Conservation (phyloP, 2,888 invertebrate genomes). For the Eupelmus urozonus region DNA sequence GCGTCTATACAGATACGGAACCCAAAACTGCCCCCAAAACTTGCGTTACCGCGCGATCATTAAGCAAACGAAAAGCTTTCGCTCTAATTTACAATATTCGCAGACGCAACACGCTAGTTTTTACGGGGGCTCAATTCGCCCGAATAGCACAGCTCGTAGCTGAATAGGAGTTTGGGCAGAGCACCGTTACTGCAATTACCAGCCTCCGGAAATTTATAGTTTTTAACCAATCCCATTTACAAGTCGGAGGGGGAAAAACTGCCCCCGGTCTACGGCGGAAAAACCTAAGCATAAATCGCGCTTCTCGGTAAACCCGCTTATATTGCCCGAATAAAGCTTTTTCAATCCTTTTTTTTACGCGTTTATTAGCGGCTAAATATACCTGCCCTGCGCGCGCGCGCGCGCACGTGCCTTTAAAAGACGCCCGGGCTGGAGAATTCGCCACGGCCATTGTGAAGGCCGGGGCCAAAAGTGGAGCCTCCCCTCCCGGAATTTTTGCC, state of each 20-base stretch:
- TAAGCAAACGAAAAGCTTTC: background rate
- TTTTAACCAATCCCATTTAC: slow-evolving; percentile 48
- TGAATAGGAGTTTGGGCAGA: slow-evolving; percentile 12
- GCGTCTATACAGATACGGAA: no score
- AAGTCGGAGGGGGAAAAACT: background rate
- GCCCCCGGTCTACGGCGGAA: slow-evolving; percentile 15
- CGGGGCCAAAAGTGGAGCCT: no score
- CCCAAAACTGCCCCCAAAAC: no score
- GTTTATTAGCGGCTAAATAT: slow-evolving; percentile 28
- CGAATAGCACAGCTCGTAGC: background rate
- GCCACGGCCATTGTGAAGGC: no score
- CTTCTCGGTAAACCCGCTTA: slow-evolving; percentile 11
- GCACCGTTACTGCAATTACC: slow-evolving; percentile 24
- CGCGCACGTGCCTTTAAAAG: no score
- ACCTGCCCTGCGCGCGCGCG: no score
- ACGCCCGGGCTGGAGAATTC: no score
- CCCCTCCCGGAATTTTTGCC: no score
- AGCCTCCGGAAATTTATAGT: slow-evolving; percentile 38
- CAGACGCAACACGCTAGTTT: slow-evolving; percentile 2
- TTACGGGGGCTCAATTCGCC: slow-evolving; percentile 9
- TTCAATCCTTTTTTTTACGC: slow-evolving; percentile 55
- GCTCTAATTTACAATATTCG: slow-evolving; percentile 27
- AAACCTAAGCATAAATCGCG: slow-evolving; percentile 47
- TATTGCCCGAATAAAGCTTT: slow-evolving; percentile 19
- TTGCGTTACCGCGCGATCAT: no score